Base-by-base conservation (phyloP, 2,888 invertebrate species). In the Podotricha telesiphe region DNA sequence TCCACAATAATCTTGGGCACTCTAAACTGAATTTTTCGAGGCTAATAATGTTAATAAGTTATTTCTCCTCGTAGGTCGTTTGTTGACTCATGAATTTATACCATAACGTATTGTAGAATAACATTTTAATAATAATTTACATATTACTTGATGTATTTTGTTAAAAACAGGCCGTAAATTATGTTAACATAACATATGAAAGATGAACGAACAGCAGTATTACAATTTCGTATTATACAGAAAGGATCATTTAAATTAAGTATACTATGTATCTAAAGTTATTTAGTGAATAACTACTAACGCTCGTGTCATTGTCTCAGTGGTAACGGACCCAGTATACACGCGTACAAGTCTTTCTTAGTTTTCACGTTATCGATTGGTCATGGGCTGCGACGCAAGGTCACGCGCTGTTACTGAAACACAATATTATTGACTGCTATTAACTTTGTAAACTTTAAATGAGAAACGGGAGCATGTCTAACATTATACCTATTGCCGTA, bases 301-400 rank as follows among this genome's bases (percentile, higher is more conserved):
- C 34, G 17, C 17, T 34, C 17, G 11, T 59, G 22, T 45, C 22
- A 28, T 28, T 22, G 37, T 62, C 48, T 48, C 7, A 48, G 19
- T 47, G 37, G 19, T 62, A 37, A 37, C 34, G 15, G 34, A 20
- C 37, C 28, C 2, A 6, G 13, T 48, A 5, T 17, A 34, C 51
- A 17, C 11, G 22, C 50, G 20, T 40, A 66, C 13, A n/a, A n/a
- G n/a, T n/a, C n/a, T n/a, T n/a, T 10, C 22, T 59, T 50, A 58
- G 65, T 66, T 59, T 61, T 68, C 82, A 81, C 77, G 78, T 78
- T 87, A 87, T 88, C 82, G 89, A 88, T 88, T 86, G 75, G 75
- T 73, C 78, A 74, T 77, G 74, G 77, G 74, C 63, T 66, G 73
- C 73, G 76, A 75, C 74, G 75, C 87, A 87, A 88, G 88, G 87